Evolutionary conservation across 2,113 vertebrate genomes (phyloP), one percentile per base, ranked within the genome.

Genomic region (Daubentonia madagascariensis): DNA sequence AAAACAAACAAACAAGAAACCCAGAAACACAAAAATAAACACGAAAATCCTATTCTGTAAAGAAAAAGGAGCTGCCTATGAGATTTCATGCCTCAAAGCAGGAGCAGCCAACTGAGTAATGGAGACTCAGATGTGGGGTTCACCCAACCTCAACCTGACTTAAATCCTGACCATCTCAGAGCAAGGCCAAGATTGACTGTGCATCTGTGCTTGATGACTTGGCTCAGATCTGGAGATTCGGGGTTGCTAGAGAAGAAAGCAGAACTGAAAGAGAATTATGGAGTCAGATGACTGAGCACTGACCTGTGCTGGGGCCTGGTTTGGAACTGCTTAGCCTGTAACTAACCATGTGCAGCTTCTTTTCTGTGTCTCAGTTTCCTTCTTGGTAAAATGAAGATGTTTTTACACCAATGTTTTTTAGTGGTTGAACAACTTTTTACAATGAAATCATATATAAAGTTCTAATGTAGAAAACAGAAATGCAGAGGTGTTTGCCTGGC

Each of bases 301-400:
- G 28, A 20, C 16, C 76, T 50, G 45, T 35, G 18, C 40, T 83
- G 32, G 14, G 18, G 4, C 20, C 78, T 89, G 23, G 45, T 70
- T 72, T 18, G 57, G 50, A 68, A 12, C 22, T 45, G 65, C 70
- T 54, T 43, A 50, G 57, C 45, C 10, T 25, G n/a, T 43, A 22
- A 30, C 12, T 20, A 63, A 91, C 61, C 65, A 8, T 6, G 11
- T 67, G 75, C 3, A 79, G 59, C 65, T 81, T 79, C 54, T 81
- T 79, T 40, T 81, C 10, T 48, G 6, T 37, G 5, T 86, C 23
- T 96, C 70, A 40, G 68, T 94, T 97, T 95, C n/a, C 85, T 90
- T 92, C 70, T 85, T 92, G 68, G 52, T 88, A 65, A 92, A 88
- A 94, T 84, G 65, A 92, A 48, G 73, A 57, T 22, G 48, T 92